Evolutionary conservation across 35 echinoderm and acorn worm genomes (phyloP).

Genomic region (Acanthaster planci): DNA sequence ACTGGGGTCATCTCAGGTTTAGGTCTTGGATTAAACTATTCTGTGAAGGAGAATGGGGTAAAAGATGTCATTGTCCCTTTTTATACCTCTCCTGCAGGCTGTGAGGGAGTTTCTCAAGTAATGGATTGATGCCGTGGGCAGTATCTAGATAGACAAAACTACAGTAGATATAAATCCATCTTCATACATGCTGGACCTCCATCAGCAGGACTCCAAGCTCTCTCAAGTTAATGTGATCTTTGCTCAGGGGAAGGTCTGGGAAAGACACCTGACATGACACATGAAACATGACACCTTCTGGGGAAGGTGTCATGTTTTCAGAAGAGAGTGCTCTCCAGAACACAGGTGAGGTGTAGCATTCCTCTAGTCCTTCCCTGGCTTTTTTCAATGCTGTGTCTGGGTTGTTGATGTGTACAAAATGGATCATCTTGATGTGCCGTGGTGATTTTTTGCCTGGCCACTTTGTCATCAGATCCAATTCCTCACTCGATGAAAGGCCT

Average conservation of each 20-base stretch:
- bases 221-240: conserved; percentile 30
- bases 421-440: neutral
- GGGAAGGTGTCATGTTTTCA: conserved; percentile 42
- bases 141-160: conserved; percentile 56
- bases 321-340: conserved; percentile 37
- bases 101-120: conserved; percentile 54
- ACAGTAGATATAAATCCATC: conserved; percentile 23
- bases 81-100: conserved; percentile 55
- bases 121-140: conserved; percentile 32
- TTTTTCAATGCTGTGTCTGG: conserved; percentile 30
- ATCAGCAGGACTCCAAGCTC: conserved; percentile 38
- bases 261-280: too few species aligned
- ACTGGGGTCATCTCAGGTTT: conserved; percentile 50
- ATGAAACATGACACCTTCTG: too few species aligned
- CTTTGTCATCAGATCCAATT: conserved; percentile 52
- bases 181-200: conserved; percentile 43
- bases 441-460: conserved; percentile 41
- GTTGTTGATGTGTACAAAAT: conserved; percentile 33
- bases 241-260: too few species aligned
- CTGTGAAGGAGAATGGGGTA: conserved; percentile 51
- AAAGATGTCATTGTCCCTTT: conserved; percentile 23
- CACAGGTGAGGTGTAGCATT: conserved; percentile 49
- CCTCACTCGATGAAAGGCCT: conserved; percentile 38
- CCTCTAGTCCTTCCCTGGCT: conserved; percentile 37
- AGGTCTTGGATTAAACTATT: conserved; percentile 26